Percentiles rank a stretch among this genome's conserved stretches.
These are phyloP conservation scores for Calliopsis andreniformis DNA, from an alignment of 1,140 invertebrate species.

Conservation along the genomic window DNA sequence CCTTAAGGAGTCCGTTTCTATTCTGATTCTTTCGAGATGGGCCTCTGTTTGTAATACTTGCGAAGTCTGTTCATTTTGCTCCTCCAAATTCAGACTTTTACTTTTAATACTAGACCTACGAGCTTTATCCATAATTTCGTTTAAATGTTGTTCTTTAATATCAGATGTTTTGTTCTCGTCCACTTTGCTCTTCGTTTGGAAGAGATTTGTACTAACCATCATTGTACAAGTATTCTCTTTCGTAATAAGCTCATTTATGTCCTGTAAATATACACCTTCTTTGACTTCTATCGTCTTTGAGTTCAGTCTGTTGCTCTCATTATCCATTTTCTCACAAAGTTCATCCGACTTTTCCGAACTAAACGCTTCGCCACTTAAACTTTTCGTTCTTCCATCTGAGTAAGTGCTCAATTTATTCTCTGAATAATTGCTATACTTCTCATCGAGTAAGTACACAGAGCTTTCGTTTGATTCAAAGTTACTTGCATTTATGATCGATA, in stretches of 20 bases:
- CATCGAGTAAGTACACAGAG: slow-evolving; percentile 74
- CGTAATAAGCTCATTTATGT: slow-evolving; percentile 14
- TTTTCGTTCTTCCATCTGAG: slow-evolving; percentile 70
- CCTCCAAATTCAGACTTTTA: neutral
- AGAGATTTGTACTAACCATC: slow-evolving; percentile 30
- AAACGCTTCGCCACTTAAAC: slow-evolving; percentile 70
- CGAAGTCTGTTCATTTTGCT: neutral
- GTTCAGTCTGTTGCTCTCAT: slow-evolving; percentile 59
- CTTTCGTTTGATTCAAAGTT: slow-evolving; percentile 78
- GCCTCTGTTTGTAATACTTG: neutral
- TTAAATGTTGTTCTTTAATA: slow-evolving; percentile 14
- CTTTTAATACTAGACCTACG: slow-evolving; percentile 12
- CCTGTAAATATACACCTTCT: slow-evolving; percentile 16
- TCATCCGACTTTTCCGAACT: slow-evolving; percentile 71
- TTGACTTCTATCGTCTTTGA: slow-evolving; percentile 18
- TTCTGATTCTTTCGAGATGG: neutral
- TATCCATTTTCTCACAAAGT: slow-evolving; percentile 55
- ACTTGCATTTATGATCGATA: slow-evolving; percentile 79
- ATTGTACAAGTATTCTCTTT: slow-evolving; percentile 11
- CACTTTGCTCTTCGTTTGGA: slow-evolving; percentile 4
- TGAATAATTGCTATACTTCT: slow-evolving; percentile 60
- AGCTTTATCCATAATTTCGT: neutral
- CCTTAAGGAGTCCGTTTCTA: neutral
- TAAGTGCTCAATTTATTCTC: slow-evolving; percentile 65
- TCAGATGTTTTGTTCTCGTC: slow-evolving; percentile 7